Conservation (phyloP, 2,888 invertebrate species). For the Abrostola triplasia region DNA sequence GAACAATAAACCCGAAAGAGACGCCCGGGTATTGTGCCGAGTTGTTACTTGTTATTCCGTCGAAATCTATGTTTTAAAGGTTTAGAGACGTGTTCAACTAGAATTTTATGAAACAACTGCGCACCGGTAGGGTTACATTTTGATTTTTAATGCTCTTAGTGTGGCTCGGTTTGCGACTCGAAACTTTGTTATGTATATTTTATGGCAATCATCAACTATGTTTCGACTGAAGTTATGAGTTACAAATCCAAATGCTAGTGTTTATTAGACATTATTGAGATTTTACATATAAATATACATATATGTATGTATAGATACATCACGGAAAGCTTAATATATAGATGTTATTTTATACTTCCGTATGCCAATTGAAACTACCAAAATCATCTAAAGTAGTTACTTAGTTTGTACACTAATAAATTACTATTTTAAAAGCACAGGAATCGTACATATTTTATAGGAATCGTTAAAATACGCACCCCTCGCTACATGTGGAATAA, state of each 20-base stretch:
- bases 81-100: slow-evolving; percentile 69
- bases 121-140: slow-evolving; percentile 54
- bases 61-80: slow-evolving; percentile 73
- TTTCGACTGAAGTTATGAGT: slow-evolving; percentile 53
- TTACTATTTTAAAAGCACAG: slow-evolving; percentile 27
- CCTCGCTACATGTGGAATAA: slow-evolving; percentile 42
- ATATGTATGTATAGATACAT: no score
- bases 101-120: slow-evolving; percentile 68
- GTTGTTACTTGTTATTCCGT: slow-evolving; percentile 73
- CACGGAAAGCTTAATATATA: no score
- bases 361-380: slow-evolving; percentile 4
- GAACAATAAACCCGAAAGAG: slow-evolving; percentile 80
- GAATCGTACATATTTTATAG: slow-evolving; percentile 36
- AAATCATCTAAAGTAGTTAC: slow-evolving; percentile 10
- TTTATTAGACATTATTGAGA: slow-evolving; percentile 38
- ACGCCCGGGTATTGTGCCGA: slow-evolving; percentile 69
- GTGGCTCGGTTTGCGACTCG: slow-evolving; percentile 33
- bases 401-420: slow-evolving; percentile 8
- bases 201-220: slow-evolving; percentile 53
- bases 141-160: slow-evolving; percentile 58
- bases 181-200: slow-evolving; percentile 54
- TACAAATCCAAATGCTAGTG: slow-evolving; percentile 39
- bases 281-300: slow-evolving; percentile 16
- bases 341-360: no score
- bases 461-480: slow-evolving; percentile 43